Base-by-base conservation (phyloP, 2,888 invertebrate species). In the Chalcosyrphus nemorum region DNA sequence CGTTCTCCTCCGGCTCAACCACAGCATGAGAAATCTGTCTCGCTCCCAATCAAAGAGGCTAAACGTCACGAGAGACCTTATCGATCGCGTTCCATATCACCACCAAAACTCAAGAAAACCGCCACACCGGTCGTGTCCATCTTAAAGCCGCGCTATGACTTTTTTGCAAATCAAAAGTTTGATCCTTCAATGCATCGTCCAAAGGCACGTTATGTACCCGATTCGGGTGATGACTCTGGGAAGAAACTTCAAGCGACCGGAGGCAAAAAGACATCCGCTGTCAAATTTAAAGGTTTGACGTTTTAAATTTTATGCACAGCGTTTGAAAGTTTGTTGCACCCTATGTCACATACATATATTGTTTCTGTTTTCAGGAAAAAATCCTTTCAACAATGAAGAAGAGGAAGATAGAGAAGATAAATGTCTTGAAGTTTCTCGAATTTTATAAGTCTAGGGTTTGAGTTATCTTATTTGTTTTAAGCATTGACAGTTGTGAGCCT, bases 121-220 rank as follows among this genome's bases (percentile, higher is more conserved):
- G n/a, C 87, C 90, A 93, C 89, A 87, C 92, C 89, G 5, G 88
- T 89, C 29, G 87, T 90, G 6, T 92, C 92, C 5, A 92, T 92
- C 66, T 86, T 92, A 74, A 92, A 92, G 76, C 91, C 92, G 4
- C 89, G 87, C 59, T 88, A 87, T 57, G 93, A 93, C 85, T 91
- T 93, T 38, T 94, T 94, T 87, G 93, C 93, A 72, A 90, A 91
- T 90, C 95, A 95, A 92, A 93, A 93, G 66, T 96, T 95, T 90
- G 95, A 96, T 92, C 95, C 96, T 5, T 93, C 93, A 86, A 94
- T 94, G 45, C 96, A 96, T 91, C 93, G 95, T 59, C 96, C 96
- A 27, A 94, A 94, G 87, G 94, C 94, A 88, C 94, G 96, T 76
- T 97, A 96, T 90, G 95, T 95, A 89, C 96, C 96, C 11, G 89